Evolutionary conservation across 2,888 invertebrate species (phyloP), one percentile per base, ranked within the genome.

Genomic region (Drosophila austrosaltans): DNA sequence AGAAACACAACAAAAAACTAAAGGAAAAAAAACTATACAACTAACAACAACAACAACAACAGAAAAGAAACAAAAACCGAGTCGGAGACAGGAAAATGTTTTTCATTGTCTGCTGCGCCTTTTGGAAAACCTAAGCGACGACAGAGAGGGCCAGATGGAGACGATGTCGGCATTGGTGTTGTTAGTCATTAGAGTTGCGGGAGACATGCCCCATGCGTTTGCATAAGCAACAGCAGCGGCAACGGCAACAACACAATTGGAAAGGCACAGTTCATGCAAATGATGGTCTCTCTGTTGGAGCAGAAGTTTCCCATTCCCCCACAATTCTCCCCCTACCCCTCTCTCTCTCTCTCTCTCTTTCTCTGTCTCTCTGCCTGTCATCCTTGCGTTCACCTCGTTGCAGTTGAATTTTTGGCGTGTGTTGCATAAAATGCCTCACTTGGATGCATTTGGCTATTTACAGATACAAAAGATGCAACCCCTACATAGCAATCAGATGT

Each of bases 121-220:
- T 44, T 66, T 85, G 88, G 86, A 83, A 83, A 83, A 83, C 64
- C 88, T 74, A 79, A 72, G 54, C 54, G 60, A 48, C 62, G 22
- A 32, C 59, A 54, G 72, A 36, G 44, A 48, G 20, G 20, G 62
- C 72, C 72, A 75, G 62, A 72, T 72, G 72, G 76, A 69, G 64
- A 61, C 60, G 32, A 53, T 25, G 65, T 71, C 66, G 76, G 65
- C 63, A 87, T 61, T 81, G 72, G 8, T 22, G 22, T 22, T 48
- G 25, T 48, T 72, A 87, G 77, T 87, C 82, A 84, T 84, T 79
- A 73, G 87, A 83, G 89, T 83, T 87, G 83, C 83, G 89, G 89
- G 89, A 83, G 83, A 83, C 83, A 83, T 83, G 83, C 83, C 83
- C 83, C 83, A 83, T 83, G 83, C 83, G 89, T 89, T 82, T 84